Conservation (phyloP, 2,113 vertebrate genomes). For the Meles meles region DNA sequence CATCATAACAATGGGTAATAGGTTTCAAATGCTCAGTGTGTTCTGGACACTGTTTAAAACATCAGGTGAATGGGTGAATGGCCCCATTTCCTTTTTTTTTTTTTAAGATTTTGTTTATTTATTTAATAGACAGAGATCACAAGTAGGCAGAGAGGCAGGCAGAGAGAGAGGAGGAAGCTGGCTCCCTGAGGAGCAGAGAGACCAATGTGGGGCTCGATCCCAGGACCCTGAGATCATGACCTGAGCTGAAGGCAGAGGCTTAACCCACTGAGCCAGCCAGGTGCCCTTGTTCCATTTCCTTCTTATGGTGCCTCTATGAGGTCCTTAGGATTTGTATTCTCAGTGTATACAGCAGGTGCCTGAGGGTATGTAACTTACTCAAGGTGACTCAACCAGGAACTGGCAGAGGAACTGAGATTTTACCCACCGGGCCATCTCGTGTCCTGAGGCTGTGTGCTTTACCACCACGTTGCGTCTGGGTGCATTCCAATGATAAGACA, state of each 20-base stretch:
- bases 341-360: background rate
- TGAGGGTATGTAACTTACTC: background rate
- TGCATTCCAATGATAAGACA: accelerated
- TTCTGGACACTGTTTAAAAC: background rate
- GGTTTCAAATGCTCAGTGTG: background rate
- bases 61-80: background rate
- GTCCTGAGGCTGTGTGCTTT: background rate
- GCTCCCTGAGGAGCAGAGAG: too few species aligned
- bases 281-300: background rate
- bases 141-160: too few species aligned
- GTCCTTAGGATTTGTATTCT: background rate
- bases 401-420: background rate
- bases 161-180: too few species aligned
- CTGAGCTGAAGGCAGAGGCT: too few species aligned
- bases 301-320: background rate
- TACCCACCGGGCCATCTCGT: background rate
- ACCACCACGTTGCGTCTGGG: accelerated
- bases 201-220: too few species aligned
- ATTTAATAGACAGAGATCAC: too few species aligned
- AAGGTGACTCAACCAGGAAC: background rate
- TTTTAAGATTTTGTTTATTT: too few species aligned
- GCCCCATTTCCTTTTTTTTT: background rate
- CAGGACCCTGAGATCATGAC: too few species aligned
- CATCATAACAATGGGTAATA: background rate
- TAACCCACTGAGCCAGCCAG: too few species aligned